Evolutionary conservation across 2,113 vertebrate genomes (phyloP).

Genomic region (Barbus barbus): DNA sequence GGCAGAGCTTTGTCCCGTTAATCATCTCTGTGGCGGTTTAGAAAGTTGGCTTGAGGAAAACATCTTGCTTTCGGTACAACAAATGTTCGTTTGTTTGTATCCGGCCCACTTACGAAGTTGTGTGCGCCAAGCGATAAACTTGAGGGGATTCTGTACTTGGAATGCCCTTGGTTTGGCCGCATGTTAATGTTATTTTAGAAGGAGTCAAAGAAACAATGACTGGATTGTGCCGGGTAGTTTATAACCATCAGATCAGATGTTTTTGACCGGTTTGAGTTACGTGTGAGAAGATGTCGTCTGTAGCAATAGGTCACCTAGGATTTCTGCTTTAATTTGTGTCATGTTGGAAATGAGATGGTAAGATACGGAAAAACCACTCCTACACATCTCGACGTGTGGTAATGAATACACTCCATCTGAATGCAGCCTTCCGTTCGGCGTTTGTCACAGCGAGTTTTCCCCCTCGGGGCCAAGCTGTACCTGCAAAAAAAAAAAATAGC

Average conservation of each 20-base stretch:
- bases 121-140: slow-evolving; percentile 37
- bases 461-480: slow-evolving; percentile 57
- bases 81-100: slow-evolving; percentile 38
- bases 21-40: slow-evolving; percentile 52
- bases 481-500: slow-evolving; percentile 59
- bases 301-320: slow-evolving; percentile 53
- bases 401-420: slow-evolving; percentile 58
- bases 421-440: slow-evolving; percentile 62
- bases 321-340: slow-evolving; percentile 51
- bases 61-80: slow-evolving; percentile 36
- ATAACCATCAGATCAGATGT: neutral
- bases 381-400: slow-evolving; percentile 53
- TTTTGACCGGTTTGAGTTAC: slow-evolving; percentile 9
- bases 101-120: neutral
- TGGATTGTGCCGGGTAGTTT: neutral
- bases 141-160: slow-evolving; percentile 24
- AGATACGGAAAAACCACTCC: slow-evolving; percentile 44
- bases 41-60: slow-evolving; percentile 39
- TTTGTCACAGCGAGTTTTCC: slow-evolving; percentile 62
- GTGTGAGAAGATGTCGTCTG: slow-evolving; percentile 9
- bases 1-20: slow-evolving; percentile 38
- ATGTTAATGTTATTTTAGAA: slow-evolving; percentile 13
- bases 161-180: neutral
- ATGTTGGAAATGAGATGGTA: slow-evolving; percentile 38
- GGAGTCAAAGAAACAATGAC: slow-evolving; percentile 25